Evolutionary conservation across 1,140 invertebrate species (phyloP), one percentile per base, ranked within the genome.

Genomic region (Melipona quadrifasciata): DNA sequence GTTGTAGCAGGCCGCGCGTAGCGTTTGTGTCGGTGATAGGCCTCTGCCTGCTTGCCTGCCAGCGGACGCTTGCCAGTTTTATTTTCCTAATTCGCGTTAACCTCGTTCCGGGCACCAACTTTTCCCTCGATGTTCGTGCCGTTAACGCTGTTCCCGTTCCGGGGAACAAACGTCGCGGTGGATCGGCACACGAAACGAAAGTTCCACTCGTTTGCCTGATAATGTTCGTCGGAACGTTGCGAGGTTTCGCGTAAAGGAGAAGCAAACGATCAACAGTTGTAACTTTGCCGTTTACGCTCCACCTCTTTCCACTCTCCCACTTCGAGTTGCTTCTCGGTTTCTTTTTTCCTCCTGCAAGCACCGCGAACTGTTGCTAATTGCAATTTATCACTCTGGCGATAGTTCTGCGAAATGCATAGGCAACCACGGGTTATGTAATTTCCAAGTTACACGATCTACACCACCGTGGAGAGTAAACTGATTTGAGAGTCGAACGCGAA

Each of bases 51-150:
- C 2, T 31, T 31, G 31, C 31, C 53, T 19, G 31, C 39, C 39
- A 73, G 27, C 27, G 47, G n/a, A 39, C 68, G 47, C 21, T 70
- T 27, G 58, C 55, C 55, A 51, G 57, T 79, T 79, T 84, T 84
- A 79, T 79, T 84, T 84, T 39, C 82, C 82, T 64, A 84, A 84
- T 78, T 84, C 67, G 39, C 75, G 82, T 79, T 84, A 70, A 39
- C 82, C 82, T 79, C 82, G 51, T 71, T 84, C 67, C 76, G 39
- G 39, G 3, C 21, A 58, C 65, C 27, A 27, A 79, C 82, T 71
- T 84, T 79, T 84, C 82, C 47, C 55, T 57, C 11, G 16, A 17
- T 67, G n/a, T 34, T 51, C 65, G 75, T 84, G 78, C 76, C 76
- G 82, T 84, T 84, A 84, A 84, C 82, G n/a, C 67, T 57, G 82